A percentile compares a stretch with the other conserved stretches of the same genome.
These are phyloP conservation scores for Pygocentrus nattereri DNA, from an alignment of 2,797 vertebrate genomes.

Conservation along the genomic window DNA sequence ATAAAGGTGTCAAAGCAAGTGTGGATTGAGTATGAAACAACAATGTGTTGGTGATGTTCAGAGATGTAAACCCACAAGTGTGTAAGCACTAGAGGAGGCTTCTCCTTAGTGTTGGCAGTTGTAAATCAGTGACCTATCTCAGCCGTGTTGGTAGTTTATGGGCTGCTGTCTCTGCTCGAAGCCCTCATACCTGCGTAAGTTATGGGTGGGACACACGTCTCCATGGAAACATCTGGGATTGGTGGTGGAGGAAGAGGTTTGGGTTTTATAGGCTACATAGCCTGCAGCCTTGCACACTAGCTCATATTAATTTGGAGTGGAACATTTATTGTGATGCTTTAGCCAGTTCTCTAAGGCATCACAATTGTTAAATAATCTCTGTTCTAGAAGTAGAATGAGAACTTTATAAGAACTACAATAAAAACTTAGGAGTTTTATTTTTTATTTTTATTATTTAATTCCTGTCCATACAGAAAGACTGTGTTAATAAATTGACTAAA, in stretches of 20 bases:
- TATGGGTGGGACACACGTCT: neutral
- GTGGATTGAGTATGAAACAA: neutral
- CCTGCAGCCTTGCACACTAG: neutral
- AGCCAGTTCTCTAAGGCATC: neutral
- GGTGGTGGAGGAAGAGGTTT: neutral
- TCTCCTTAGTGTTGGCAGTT: neutral
- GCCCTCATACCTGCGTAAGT: neutral
- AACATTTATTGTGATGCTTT: neutral
- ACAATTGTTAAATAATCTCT: neutral
- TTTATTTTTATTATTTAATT: too few relatives aligned
- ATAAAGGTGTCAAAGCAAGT: neutral
- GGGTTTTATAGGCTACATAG: neutral
- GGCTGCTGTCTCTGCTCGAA: neutral
- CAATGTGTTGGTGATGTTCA: neutral
- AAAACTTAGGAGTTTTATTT: neutral
- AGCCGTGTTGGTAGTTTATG: neutral
- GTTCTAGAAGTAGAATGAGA: neutral
- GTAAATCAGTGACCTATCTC: neutral
- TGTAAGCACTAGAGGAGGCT: neutral
- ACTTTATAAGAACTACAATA: neutral
- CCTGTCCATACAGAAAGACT: too few relatives aligned
- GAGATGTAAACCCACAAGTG: neutral
- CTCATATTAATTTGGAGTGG: neutral
- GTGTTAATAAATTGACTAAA: too few relatives aligned
- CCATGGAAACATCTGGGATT: neutral